Base-by-base conservation (phyloP, 1,140 invertebrate genomes). In the Maconellicoccus hirsutus region DNA sequence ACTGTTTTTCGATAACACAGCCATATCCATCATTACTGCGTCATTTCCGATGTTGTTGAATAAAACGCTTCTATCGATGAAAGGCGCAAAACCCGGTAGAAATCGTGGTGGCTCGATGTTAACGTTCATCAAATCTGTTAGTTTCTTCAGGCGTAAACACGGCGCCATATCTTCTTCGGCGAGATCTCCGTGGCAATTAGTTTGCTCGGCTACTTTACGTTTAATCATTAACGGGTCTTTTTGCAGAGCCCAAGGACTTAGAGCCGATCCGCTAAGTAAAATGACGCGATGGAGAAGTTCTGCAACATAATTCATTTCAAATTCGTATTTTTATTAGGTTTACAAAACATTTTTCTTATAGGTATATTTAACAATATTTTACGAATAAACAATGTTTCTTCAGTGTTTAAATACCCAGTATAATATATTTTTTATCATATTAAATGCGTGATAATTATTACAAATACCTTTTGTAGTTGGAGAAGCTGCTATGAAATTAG, bases 201-300 rank as follows among this genome's bases (percentile, higher is more conserved):
- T 89, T 75, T 90, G 85, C 75, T 90, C 86, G 14, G 89, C 89
- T 19, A 92, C 89, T 77, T 85, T 86, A 76, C 87, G 84, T 80
- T 91, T 92, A 74, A 91, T 86, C 70, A 83, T 85, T 21, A 93
- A 80, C 14, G 94, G 91, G 78, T 96, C 91, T 73, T 88, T 85
- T 78, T 95, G 93, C 73, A 96, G 83, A 59, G 94, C 94, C 95
- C 92, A 98, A 16, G 92, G 92, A 76, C 91, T 93, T 72, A 98
- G 82, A 14, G 93, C 93, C n/a, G 95, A 96, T 14, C 96, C 96
- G 76, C 93, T 95, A 78, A 97, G 86, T 69, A 98, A 83, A 75
- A 98, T 89, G 23, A 93, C 91, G 73, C 94, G 87, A 78, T 94
- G 88, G 77, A 98, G 88, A 73, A 98, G 83, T 80, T 91, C 90